These are phyloP conservation scores for Ceyx melanurus DNA, from an alignment of 2,113 vertebrate species.

Conservation along the genomic window DNA sequence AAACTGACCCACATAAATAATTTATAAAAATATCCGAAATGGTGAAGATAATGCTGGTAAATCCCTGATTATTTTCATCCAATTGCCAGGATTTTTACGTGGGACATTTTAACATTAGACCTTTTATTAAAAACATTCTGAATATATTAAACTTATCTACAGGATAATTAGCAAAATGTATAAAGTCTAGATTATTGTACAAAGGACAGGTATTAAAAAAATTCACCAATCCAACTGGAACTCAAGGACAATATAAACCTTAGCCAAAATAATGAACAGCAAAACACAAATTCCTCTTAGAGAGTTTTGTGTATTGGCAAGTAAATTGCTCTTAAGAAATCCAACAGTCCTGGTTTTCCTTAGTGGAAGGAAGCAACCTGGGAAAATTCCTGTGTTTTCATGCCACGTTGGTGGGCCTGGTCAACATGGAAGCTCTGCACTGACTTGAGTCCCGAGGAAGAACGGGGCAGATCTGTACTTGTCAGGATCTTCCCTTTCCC, in stretches of 20 bases:
- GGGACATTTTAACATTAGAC: slow-evolving; percentile 56
- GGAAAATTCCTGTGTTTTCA: not conserved
- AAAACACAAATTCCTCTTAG: not conserved
- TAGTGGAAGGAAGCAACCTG: not conserved
- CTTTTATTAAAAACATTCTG: slow-evolving; percentile 67
- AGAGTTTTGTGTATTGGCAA: slow-evolving; percentile 9
- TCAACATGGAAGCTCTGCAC: not conserved
- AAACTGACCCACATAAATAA: slow-evolving; percentile 72
- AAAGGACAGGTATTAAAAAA: slow-evolving; percentile 77
- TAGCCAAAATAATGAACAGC: slow-evolving; percentile 28
- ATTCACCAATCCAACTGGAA: slow-evolving; percentile 62
- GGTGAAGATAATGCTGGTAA: slow-evolving; percentile 59
- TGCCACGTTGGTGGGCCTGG: not conserved
- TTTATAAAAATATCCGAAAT: slow-evolving; percentile 77
- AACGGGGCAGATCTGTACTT: not conserved
- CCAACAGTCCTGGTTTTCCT: not conserved
- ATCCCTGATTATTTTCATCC: slow-evolving; percentile 71
- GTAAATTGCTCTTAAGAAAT: slow-evolving; percentile 19
- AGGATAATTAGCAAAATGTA: slow-evolving; percentile 76
- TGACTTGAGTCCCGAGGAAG: not conserved
- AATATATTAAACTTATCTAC: slow-evolving; percentile 79
- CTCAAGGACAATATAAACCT: slow-evolving; percentile 61
- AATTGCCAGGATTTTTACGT: slow-evolving; percentile 44
- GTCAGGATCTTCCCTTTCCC: not conserved
- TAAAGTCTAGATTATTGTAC: slow-evolving; percentile 75